Conservation (phyloP, 1,140 invertebrate genomes). For the Drosophila ambigua region DNA sequence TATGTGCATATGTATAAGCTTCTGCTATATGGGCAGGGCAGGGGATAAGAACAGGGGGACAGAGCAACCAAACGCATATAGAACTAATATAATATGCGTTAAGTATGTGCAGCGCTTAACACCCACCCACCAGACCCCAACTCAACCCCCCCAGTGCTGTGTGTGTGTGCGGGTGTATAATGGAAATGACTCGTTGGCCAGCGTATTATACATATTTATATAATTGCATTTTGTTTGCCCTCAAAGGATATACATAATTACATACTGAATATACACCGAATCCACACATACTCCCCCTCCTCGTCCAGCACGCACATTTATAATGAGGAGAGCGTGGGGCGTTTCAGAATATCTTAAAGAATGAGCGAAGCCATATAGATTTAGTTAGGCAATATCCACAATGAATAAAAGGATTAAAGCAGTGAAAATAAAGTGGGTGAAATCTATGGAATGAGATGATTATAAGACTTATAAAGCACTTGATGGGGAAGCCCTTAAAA, state of each 20-base stretch:
- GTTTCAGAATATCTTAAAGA: too few relatives aligned
- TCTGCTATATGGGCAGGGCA: not conserved
- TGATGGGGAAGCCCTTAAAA: too few relatives aligned
- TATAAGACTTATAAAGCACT: too few relatives aligned
- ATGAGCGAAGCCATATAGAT: too few relatives aligned
- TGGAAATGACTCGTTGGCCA: conserved; percentile 30
- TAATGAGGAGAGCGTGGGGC: conserved; percentile 24
- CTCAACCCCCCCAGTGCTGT: not conserved
- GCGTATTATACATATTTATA: conserved; percentile 51
- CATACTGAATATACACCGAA: conserved; percentile 3
- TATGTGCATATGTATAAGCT: too few relatives aligned
- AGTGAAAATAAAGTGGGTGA: too few relatives aligned
- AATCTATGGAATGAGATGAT: too few relatives aligned
- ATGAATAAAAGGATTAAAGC: too few relatives aligned
- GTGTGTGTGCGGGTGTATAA: conserved; percentile 24
- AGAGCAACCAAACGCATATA: not conserved
- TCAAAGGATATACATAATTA: conserved; percentile 34
- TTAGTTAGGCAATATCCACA: too few relatives aligned
- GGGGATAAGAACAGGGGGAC: not conserved
- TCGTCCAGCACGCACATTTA: conserved; percentile 16
- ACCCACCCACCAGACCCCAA: not conserved
- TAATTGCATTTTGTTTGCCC: conserved; percentile 58
- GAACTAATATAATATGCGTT: conserved; percentile 60
- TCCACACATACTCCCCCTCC: not conserved
- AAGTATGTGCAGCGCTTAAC: conserved; percentile 42